Evolutionary conservation across 1,140 invertebrate genomes (phyloP), one percentile per base, ranked within the genome.

Genomic region (Neodiprion fabricii): DNA sequence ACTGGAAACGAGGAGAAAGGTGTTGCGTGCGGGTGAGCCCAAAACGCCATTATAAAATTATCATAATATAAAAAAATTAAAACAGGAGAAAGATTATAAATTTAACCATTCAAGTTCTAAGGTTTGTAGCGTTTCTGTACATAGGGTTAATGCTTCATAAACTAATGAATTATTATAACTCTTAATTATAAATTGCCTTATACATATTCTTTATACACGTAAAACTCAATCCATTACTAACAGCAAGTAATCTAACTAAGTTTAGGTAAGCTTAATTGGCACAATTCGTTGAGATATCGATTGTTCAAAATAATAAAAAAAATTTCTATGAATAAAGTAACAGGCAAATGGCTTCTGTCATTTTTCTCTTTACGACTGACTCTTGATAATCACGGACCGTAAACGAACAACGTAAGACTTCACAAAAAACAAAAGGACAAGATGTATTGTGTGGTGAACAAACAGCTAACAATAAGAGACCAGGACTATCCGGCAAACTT

Each of bases 181-280:
- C 67, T 77, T 79, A 74, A 77, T 75, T 70, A 73, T 68, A 76
- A 74, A 79, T 72, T 72, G 67, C 71, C 70, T 74, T 78, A 40
- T 40, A 5, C 28, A 61, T 61, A 61, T 61, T 14, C 53, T 61
- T 61, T 61, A 61, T 61, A 61, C 9, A 61, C 5, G 3, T 9
- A 17, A 14, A 61, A 61, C 9, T 17, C 5, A 61, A 9, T 9
- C 11, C 9, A 61, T 61, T 8, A 61, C 53, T 61, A 61, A 61
- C 53, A 5, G 4, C 53, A 61, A 9, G 11, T 61, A 61, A 61
- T 61, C 53, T 9, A 61, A 8, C 7, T 61, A 61, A 14, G 53
- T 17, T 61, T 61, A 61, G 53, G n/a, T 9, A 61, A 61, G n/a
- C 53, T 61, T 61, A 61, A 14, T 61, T 8, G 10, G 50, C 53